These are phyloP conservation scores for Sialis lutaria DNA, from an alignment of 2,888 invertebrate genomes.

Conservation along the genomic window DNA sequence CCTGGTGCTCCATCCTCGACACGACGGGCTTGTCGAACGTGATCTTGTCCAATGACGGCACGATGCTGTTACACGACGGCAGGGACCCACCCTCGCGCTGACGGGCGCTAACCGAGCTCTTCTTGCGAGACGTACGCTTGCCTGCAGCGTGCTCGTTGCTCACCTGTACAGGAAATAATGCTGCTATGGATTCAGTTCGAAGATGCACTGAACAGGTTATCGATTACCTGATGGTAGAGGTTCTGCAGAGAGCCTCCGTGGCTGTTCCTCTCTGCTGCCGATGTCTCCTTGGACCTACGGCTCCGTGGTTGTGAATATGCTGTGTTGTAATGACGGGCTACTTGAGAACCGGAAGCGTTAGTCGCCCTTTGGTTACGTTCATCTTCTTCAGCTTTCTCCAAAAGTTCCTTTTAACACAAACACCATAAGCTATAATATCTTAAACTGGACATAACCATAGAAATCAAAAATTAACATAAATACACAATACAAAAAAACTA, in stretches of 20 bases:
- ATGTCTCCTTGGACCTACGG: conserved; percentile 20
- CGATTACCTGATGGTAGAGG: conserved; percentile 17
- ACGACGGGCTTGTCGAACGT: background rate
- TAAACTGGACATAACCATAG: too few species aligned
- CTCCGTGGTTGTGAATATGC: conserved; percentile 20
- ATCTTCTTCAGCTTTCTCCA: conserved; percentile 61
- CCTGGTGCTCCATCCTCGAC: background rate
- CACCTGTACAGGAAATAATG: background rate
- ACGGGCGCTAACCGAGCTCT: conserved; percentile 20
- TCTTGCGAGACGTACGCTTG: conserved; percentile 11
- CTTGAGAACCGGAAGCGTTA: conserved; percentile 27
- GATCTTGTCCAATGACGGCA: background rate
- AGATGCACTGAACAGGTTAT: background rate
- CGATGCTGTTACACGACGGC: conserved; percentile 17
- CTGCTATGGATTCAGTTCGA: too few species aligned
- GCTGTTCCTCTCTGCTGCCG: conserved; percentile 21
- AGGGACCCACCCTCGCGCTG: conserved; percentile 49
- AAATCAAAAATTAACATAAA: too few species aligned
- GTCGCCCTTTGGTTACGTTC: conserved; percentile 41
- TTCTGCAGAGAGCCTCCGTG: conserved; percentile 43
- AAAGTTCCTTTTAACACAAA: conserved; percentile 37
- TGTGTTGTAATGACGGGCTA: conserved; percentile 27
- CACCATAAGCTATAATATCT: too few species aligned
- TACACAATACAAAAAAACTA: too few species aligned
- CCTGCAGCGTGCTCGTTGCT: background rate